Evolutionary conservation across 30 jellyfish, hydroid and myxozoan species (phyloP).

Genomic region (Aurelia sp.): DNA sequence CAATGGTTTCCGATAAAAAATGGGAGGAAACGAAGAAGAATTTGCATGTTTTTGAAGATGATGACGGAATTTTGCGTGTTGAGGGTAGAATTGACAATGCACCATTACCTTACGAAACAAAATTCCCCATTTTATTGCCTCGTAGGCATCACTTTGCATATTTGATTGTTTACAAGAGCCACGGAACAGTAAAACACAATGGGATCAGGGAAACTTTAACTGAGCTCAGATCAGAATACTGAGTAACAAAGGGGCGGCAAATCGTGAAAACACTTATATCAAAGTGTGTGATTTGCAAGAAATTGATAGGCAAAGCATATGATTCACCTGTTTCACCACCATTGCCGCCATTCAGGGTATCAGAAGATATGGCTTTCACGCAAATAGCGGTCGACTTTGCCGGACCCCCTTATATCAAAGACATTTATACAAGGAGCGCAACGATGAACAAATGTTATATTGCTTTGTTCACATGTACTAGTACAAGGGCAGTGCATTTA

Average conservation of each 20-base stretch:
- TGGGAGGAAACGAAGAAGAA: not conserved
- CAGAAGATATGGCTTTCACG: slow-evolving; percentile 20
- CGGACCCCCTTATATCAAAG: slow-evolving; percentile 13
- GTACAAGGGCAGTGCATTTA: slow-evolving; percentile 13
- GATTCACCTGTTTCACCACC: slow-evolving; percentile 6
- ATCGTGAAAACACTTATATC: not conserved
- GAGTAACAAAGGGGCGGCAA: slow-evolving; percentile 11
- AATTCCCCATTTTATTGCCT: slow-evolving; percentile 12
- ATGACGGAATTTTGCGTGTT: slow-evolving; percentile 8
- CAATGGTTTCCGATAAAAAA: not conserved
- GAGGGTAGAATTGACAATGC: slow-evolving; percentile 43
- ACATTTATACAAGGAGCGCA: not conserved
- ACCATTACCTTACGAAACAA: slow-evolving; percentile 3
- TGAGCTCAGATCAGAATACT: slow-evolving; percentile 12
- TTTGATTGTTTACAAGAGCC: not conserved
- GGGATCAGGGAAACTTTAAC: slow-evolving; percentile 26
- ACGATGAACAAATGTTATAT: slow-evolving; percentile 1
- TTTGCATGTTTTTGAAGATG: slow-evolving; percentile 12
- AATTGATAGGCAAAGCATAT: slow-evolving; percentile 12
- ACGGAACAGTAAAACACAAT: slow-evolving; percentile 9
- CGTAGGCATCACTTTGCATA: slow-evolving; percentile 4
- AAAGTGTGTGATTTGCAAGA: slow-evolving; percentile 10
- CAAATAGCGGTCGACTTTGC: slow-evolving; percentile 41
- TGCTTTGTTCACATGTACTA: slow-evolving; percentile 1
- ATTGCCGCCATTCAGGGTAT: slow-evolving; percentile 14